Evolutionary conservation across 2,888 invertebrate species (phyloP).

Genomic region (Drosophila mimetica): DNA sequence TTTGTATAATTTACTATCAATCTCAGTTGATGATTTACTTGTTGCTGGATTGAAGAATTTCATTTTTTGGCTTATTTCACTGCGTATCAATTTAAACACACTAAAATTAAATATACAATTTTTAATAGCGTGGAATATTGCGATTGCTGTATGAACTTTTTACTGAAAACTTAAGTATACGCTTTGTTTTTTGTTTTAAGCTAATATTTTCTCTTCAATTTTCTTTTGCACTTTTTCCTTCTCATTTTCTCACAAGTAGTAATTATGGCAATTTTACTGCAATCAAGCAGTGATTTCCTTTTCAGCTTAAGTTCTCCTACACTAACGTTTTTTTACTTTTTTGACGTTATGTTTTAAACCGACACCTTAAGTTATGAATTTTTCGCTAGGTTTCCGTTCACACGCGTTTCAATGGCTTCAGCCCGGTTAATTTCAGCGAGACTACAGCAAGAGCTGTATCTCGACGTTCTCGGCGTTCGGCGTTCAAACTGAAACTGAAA

Average conservation of each 20-base stretch:
- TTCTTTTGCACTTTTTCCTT: slow-evolving; percentile 9
- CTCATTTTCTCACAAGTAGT: slow-evolving; percentile 11
- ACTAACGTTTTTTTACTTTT: slow-evolving; percentile 46
- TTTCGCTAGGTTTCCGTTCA: slow-evolving; percentile 46
- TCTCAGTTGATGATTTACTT: slow-evolving; percentile 44
- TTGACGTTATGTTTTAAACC: slow-evolving; percentile 15
- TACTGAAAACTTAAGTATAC: background rate
- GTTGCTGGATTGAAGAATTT: slow-evolving; percentile 36
- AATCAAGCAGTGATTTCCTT: slow-evolving; percentile 1
- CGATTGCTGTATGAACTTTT: background rate
- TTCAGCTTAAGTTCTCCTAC: slow-evolving; percentile 31
- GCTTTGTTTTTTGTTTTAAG: background rate
- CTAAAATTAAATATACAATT: background rate
- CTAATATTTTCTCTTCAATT: background rate
- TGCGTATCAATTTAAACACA: background rate
- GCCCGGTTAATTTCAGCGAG: slow-evolving; percentile 29
- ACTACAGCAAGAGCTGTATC: slow-evolving; percentile 38
- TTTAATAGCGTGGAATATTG: background rate
- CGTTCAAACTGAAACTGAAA: slow-evolving; percentile 83
- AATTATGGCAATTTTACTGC: slow-evolving; percentile 22
- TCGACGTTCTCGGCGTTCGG: slow-evolving; percentile 80
- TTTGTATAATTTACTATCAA: slow-evolving; percentile 27
- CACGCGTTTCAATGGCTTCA: slow-evolving; percentile 65
- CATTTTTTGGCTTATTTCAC: background rate
- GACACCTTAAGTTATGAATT: slow-evolving; percentile 12